Base-by-base conservation (phyloP, 2,888 invertebrate genomes). In the Pristionchus entomophagus region DNA sequence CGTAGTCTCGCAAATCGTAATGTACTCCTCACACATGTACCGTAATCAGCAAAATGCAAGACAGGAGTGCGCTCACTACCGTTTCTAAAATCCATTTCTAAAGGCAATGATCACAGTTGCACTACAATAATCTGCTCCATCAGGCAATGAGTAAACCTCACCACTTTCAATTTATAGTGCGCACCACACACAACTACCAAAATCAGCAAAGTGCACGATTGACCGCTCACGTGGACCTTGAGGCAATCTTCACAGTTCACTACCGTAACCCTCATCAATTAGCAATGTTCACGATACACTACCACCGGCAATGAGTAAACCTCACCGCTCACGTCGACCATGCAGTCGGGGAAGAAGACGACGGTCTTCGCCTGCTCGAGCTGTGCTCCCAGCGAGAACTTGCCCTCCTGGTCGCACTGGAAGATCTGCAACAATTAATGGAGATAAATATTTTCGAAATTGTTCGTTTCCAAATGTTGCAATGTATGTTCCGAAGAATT, bases 371-470 rank as follows among this genome's bases (percentile, higher is more conserved):
- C 45, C 78, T 78, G 78, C 3, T 78, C 78, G 22, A 78, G 17
- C 78, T 49, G 45, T 29, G 78, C 78, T 1, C 49, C 45, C 26
- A 78, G 19, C 45, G 14, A 17, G 29, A 78, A 51, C 45, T 32
- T n/a, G 8, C 78, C 78, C 49, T 78, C 78, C 78, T 26, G 45
- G 6, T 78, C 49, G 49, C 78, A 78, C 49, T 78, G 49, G 26
- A 78, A 17, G 78, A 51, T 78, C 78, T 78, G 49, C 26, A 32
- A 69, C n/a, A n/a, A n/a, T n/a, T n/a, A n/a, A n/a, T n/a, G n/a
- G n/a, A n/a, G n/a, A n/a, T n/a, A n/a, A n/a, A n/a, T n/a, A n/a
- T n/a, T n/a, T n/a, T n/a, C n/a, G n/a, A n/a, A n/a, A n/a, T n/a
- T n/a, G n/a, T n/a, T n/a, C n/a, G n/a, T n/a, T n/a, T n/a, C n/a